Base-by-base conservation (phyloP, 2,797 vertebrate species). In the Sylvia borin region DNA sequence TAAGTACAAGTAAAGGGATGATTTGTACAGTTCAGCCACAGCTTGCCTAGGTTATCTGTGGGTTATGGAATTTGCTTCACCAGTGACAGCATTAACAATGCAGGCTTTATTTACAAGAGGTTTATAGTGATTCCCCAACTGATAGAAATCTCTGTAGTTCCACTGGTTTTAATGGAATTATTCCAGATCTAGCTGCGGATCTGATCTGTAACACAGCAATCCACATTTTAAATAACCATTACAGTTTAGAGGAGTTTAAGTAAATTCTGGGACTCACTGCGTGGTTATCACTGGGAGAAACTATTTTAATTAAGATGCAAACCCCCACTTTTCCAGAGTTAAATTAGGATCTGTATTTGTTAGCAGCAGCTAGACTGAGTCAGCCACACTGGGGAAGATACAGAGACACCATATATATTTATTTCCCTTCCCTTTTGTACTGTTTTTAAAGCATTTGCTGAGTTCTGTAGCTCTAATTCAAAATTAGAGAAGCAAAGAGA, bases 131-230 rank as follows among this genome's bases (percentile, higher is more conserved):
- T 80, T 85, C 88, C 92, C 77, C 86, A 95, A 73, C 80, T 90
- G 94, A 96, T 95, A 76, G 58, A 68, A 94, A 92, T 95, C 90
- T 95, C 67, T 76, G 34, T 42, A 85, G 75, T 82, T 95, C 85
- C 74, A 65, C 78, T 92, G 78, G 74, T 91, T 95, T 94, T 94
- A 94, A 89, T 95, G 90, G 95, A 96, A 79, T 88, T 95, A 91
- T 82, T 95, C 80, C 95, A 96, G 81, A 91, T 94, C 70, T 93
- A 47, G 62, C 70, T 84, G 74, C 5, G 9, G 74, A 95, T 96
- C 91, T 80, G 77, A 76, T 91, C 90, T 79, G 71, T 82, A 88
- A 65, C 75, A 61, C 72, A 87, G 88, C 89, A 82, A 74, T 92
- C 68, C 57, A 68, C 84, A 55, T 87, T 95, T 92, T 94, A 85